Percentiles rank a stretch among this genome's conserved stretches.
phyloP scores from a whole-genome alignment of 2,113 vertebrate species.

The Lucifuga dentata region DNA sequence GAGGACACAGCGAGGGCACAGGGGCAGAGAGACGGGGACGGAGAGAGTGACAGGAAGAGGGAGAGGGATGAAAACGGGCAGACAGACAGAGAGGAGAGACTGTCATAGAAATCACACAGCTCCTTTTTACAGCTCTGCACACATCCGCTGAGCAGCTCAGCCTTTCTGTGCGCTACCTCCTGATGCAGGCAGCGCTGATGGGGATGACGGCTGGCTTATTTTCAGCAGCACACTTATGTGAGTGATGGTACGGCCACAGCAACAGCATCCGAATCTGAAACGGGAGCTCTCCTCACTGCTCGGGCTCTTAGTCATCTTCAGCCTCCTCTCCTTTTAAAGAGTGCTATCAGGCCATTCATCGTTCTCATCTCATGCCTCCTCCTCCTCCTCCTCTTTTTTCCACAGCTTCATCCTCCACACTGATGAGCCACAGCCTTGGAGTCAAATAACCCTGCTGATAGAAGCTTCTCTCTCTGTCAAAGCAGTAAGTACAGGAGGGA shows the following conservation, averaged over 20 bases:
- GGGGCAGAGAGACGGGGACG: conserved; percentile 69
- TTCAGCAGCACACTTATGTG: conserved; percentile 53
- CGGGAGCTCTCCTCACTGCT: conserved; percentile 47
- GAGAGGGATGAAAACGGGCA: conserved; percentile 25
- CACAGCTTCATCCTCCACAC: conserved; percentile 71
- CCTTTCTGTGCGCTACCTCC: conserved; percentile 61
- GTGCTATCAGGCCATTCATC: conserved; percentile 70
- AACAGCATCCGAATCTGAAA: conserved; percentile 53
- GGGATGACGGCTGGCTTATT: conserved; percentile 66
- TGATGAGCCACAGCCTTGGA: conserved; percentile 74
- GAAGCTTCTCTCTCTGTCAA: conserved; percentile 77
- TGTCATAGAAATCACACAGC: conserved; percentile 68
- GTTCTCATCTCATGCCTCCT: conserved; percentile 68
- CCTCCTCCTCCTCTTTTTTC: conserved; percentile 59
- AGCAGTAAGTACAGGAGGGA: conserved; percentile 76
- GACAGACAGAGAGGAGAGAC: conserved; percentile 63
- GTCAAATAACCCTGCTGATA: conserved; percentile 77
- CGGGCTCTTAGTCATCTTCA: conserved; percentile 69
- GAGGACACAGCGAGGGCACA: conserved; percentile 73
- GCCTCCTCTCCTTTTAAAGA: conserved; percentile 62
- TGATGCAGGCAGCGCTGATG: conserved; percentile 49
- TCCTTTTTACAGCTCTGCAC: conserved; percentile 40
- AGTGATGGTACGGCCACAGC: conserved; percentile 57
- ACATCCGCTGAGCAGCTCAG: conserved; percentile 34
- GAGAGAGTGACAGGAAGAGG: conserved; percentile 55